Base-by-base conservation (phyloP, 1,140 invertebrate genomes). In the Drosophila sp. region DNA sequence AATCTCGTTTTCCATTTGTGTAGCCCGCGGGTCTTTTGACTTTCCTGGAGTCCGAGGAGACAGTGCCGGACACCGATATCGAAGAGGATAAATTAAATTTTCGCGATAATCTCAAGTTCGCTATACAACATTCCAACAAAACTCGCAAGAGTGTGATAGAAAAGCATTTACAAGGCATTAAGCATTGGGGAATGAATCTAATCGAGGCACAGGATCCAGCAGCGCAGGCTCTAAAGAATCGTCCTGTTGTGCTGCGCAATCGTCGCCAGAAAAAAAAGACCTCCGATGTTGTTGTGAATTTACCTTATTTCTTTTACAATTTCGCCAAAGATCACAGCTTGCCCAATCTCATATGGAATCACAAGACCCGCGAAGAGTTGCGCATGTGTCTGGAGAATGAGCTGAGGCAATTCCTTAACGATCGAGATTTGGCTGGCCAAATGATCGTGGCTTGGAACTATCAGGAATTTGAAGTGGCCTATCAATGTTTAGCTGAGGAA, bases 311-410 rank as follows among this genome's bases (percentile, higher is more conserved):
- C 93, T 99, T 98, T 92, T 98, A 98, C 91, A 96, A 98, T 92
- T 99, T 99, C 93, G 95, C 95, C 90, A 95, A 96, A 91, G 98
- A 99, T 93, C 98, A 99, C 92, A 95, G 97, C 32, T 94, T 98
- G 91, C 97, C 99, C 4, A 99, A 99, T 93, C 94, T 99, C 5
- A 99, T 99, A 81, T 99, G 99, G 99, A 99, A 99, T 93, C 98
- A 98, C 89, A 98, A 98, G 95, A 99, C 98, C 1, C 94, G 99
- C 60, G 98, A 99, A 93, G 99, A 99, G 92, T 92, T 99, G 40
- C 94, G 97, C 70, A 96, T 97, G 90, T 96, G 97, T 1, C 93
- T 99, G 54, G 98, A 99, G 91, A 98, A 97, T 92, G 99, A 99
- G 93, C 95, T 99, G 38, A 94, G 98, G 60, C 95, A 96, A 27